Evolutionary conservation across 2,113 vertebrate species (phyloP).

Genomic region (Panurus biarmicus): DNA sequence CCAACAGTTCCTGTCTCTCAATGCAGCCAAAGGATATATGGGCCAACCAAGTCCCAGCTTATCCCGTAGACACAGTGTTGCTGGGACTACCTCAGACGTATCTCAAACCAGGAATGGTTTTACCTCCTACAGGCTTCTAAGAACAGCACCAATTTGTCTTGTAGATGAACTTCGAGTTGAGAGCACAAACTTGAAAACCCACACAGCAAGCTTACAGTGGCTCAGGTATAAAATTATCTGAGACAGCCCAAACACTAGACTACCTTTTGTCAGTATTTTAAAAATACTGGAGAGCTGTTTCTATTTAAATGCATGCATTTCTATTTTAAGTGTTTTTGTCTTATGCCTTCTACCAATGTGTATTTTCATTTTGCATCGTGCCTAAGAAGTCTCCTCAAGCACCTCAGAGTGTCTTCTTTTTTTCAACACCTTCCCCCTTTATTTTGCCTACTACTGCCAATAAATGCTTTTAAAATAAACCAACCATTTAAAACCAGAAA

Average conservation of each 20-base stretch:
- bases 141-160: neutral
- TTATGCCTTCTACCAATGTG: neutral
- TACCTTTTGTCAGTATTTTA: neutral
- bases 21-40: neutral
- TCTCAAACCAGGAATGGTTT: neutral
- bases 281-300: neutral
- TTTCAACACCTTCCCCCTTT: neutral
- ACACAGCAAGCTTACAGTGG: neutral
- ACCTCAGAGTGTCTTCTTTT: neutral
- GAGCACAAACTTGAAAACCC: neutral
- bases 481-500: slow-evolving; percentile 13
- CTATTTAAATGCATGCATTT: neutral
- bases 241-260: neutral
- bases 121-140: neutral
- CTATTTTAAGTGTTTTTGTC: neutral
- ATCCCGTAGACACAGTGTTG: neutral
- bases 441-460: neutral
- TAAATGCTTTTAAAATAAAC: slow-evolving; percentile 7
- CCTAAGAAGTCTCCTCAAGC: neutral
- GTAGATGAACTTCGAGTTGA: neutral
- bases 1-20: accelerated
- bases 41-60: neutral
- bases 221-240: neutral
- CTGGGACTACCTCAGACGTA: neutral
- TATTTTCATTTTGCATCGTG: neutral